phyloP scores from a whole-genome alignment of 2,888 invertebrate genomes.

The Epiblema foenella region DNA sequence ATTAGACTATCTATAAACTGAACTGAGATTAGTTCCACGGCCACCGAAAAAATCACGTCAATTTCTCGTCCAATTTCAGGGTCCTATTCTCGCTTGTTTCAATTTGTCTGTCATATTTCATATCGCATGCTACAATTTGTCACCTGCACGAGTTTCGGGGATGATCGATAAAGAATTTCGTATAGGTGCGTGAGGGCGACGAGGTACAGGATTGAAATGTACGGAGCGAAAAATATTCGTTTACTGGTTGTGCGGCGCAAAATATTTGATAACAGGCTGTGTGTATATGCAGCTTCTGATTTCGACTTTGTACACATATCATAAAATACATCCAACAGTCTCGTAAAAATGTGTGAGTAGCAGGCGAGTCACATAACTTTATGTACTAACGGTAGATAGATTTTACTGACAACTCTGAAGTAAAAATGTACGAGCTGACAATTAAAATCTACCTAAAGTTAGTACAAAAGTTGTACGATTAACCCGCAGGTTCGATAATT shows the following conservation, averaged over 20 bases:
- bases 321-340: no score
- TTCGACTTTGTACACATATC: no score
- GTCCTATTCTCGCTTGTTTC: conserved; percentile 40
- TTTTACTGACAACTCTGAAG: no score
- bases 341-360: no score
- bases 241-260: neutral
- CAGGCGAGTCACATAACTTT: no score
- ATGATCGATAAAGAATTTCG: conserved; percentile 31
- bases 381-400: no score
- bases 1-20: no score
- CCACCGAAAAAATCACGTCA: conserved; percentile 17
- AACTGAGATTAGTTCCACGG: neutral
- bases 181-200: conserved; percentile 2
- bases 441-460: no score
- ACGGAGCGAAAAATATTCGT: neutral
- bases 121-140: conserved; percentile 38
- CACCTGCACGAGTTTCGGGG: conserved; percentile 28
- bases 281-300: neutral
- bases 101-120: conserved; percentile 40
- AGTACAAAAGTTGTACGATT: no score
- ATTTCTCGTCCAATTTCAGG: conserved; percentile 31
- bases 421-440: no score
- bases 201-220: conserved; percentile 1
- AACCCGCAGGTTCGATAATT: no score
- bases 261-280: neutral